These are phyloP conservation scores for Marmota monax DNA, from an alignment of 2,113 vertebrate genomes.

Conservation along the genomic window DNA sequence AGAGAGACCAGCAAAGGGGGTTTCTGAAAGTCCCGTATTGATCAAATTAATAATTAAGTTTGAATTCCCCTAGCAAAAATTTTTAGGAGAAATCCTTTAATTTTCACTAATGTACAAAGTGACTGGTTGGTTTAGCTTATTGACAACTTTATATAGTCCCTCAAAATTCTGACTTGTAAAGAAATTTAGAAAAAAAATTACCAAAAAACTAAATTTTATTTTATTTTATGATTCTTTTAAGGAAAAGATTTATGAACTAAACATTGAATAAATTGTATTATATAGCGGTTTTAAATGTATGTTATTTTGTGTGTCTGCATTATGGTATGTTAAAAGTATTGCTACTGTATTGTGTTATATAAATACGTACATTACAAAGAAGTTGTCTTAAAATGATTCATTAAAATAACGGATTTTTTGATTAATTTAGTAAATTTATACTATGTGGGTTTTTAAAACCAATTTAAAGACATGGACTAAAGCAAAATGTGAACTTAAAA, in stretches of 20 bases:
- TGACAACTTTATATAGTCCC: not conserved
- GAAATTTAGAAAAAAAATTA: too few species aligned
- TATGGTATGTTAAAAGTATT: constrained; percentile 10
- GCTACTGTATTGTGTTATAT: not conserved
- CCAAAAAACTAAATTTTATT: too few species aligned
- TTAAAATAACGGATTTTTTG: not conserved
- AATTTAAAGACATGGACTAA: not conserved
- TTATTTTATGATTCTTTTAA: not conserved
- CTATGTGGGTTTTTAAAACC: not conserved
- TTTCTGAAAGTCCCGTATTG: not conserved
- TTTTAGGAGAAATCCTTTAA: constrained; percentile 22
- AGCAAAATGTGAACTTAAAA: constrained; percentile 23
- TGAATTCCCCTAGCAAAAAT: constrained; percentile 11
- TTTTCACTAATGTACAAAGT: not conserved
- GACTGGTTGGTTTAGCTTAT: not conserved
- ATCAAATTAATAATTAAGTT: not conserved
- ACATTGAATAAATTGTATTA: not conserved
- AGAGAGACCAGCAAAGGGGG: not conserved
- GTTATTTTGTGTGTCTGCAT: not conserved
- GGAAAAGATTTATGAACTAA: constrained; percentile 15
- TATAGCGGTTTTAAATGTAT: not conserved
- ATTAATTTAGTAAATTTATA: not conserved
- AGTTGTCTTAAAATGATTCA: not conserved
- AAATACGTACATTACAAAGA: constrained; percentile 23
- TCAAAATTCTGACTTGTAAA: constrained; percentile 11